Conservation (phyloP, 2,888 invertebrate genomes). For the Conops quadrifasciatus region DNA sequence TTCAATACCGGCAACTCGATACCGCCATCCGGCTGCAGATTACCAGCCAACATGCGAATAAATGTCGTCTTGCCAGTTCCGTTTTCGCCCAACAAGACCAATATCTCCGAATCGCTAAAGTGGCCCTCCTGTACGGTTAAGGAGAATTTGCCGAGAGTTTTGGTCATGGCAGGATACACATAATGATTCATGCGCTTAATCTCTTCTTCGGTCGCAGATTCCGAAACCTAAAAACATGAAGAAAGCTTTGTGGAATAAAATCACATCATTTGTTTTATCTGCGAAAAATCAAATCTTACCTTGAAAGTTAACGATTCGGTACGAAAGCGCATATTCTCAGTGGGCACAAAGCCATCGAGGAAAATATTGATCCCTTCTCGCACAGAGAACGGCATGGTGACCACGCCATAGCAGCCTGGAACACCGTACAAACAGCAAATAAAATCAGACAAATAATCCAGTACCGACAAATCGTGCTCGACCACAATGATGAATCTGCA, state of each 20-base stretch:
- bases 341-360: slow-evolving; percentile 98
- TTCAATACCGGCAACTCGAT: slow-evolving; percentile 82
- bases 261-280: background rate
- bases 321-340: slow-evolving; percentile 97
- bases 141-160: slow-evolving; percentile 77
- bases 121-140: slow-evolving; percentile 87
- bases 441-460: slow-evolving; percentile 98
- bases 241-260: background rate
- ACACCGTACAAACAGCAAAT: slow-evolving; percentile 98
- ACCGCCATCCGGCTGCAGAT: slow-evolving; percentile 84
- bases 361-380: slow-evolving; percentile 99
- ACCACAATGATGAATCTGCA: slow-evolving; percentile 96
- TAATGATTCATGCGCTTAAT: slow-evolving; percentile 97
- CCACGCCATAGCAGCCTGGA: slow-evolving; percentile 98
- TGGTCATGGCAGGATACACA: slow-evolving; percentile 92
- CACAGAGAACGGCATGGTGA: slow-evolving; percentile 99
- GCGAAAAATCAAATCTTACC: slow-evolving; percentile 47
- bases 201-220: slow-evolving; percentile 97
- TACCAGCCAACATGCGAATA: slow-evolving; percentile 97
- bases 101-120: slow-evolving; percentile 98
- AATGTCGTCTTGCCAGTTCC: slow-evolving; percentile 99
- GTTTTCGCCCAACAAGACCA: slow-evolving; percentile 96
- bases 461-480: slow-evolving; percentile 97
- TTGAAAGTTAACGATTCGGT: slow-evolving; percentile 97
- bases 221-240: slow-evolving; percentile 75